Evolutionary conservation across 2,113 vertebrate species (phyloP).

Genomic region (Drymodes brunneopygia): DNA sequence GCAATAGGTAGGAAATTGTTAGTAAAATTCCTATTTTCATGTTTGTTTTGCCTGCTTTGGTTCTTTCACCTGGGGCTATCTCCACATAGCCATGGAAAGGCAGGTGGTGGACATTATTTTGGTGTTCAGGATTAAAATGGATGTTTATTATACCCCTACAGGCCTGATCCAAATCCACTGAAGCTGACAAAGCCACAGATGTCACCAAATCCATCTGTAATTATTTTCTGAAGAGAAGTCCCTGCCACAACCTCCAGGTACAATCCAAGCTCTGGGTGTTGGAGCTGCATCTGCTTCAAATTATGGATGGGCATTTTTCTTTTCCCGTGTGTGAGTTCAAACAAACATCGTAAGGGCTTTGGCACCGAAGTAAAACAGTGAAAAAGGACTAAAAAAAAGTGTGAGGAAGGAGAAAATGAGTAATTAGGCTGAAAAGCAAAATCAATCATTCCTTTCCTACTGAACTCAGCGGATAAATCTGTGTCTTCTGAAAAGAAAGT

Average conservation of each 20-base stretch:
- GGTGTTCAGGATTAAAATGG: not conserved
- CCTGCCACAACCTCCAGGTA: not conserved
- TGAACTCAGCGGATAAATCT: not conserved
- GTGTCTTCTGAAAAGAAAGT: not conserved
- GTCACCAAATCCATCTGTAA: not conserved
- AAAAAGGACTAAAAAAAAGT: not conserved
- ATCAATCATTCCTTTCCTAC: not conserved
- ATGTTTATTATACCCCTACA: rapidly evolving
- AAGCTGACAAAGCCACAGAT: not conserved
- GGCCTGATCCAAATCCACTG: not conserved
- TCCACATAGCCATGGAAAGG: not conserved
- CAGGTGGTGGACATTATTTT: not conserved
- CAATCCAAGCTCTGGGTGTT: not conserved
- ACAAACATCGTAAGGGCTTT: not conserved
- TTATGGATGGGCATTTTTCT: not conserved
- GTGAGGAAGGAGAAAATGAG: not conserved
- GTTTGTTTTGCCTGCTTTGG: not conserved
- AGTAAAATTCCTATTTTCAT: not conserved
- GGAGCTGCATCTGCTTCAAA: not conserved
- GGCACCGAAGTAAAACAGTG: not conserved
- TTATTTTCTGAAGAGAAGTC: not conserved
- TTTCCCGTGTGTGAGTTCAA: not conserved
- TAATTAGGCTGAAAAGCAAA: not conserved
- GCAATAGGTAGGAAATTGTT: not conserved
- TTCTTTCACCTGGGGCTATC: not conserved